Evolutionary conservation across 2,113 vertebrate species (phyloP), one percentile per base, ranked within the genome.

Genomic region (Tychaedon coryphoeus): DNA sequence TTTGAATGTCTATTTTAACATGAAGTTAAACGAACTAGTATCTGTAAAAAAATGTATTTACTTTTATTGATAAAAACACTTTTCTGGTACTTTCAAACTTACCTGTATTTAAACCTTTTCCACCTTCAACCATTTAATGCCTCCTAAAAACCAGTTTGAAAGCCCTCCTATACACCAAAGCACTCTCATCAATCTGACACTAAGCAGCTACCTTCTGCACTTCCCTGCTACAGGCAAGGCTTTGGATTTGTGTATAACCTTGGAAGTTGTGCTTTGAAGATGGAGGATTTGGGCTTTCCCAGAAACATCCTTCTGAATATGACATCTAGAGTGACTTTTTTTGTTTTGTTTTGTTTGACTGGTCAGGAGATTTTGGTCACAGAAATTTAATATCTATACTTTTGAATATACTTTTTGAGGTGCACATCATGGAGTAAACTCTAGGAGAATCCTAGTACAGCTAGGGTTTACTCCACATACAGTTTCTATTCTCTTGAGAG

Each of bases 181-280:
- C 23, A n/a, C 64, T 90, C 20, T 60, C 8, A 14, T 40, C n/a
- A 19, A 8, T 50, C 42, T 74, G 42, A 50, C 29, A 38, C 3
- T 16, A 14, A 77, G 51, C 4, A 76, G 22, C 14, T 53, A 23
- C 31, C 31, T 24, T 23, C 28, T 19, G 12, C 22, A 11, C 20
- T n/a, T 29, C 3, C 10, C 4, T 62, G 2, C 24, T 71, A 3
- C 29, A 89, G 34, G 9, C 10, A 70, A 66, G 26, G 26, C 6
- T 73, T 79, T 36, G 10, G 19, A 70, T 38, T 61, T 0, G 0
- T 19, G 1, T n/a, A 17, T 36, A 51, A 58, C 8, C 14, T 77
- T 66, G 69, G 31, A 80, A 29, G 10, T 7, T 29, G 10, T 67
- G 22, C 14, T n/a, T 36, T 88, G 43, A 64, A 73, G 15, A 47